Base-by-base conservation (phyloP, 1,140 invertebrate species). In the Zaprionus africanus region DNA sequence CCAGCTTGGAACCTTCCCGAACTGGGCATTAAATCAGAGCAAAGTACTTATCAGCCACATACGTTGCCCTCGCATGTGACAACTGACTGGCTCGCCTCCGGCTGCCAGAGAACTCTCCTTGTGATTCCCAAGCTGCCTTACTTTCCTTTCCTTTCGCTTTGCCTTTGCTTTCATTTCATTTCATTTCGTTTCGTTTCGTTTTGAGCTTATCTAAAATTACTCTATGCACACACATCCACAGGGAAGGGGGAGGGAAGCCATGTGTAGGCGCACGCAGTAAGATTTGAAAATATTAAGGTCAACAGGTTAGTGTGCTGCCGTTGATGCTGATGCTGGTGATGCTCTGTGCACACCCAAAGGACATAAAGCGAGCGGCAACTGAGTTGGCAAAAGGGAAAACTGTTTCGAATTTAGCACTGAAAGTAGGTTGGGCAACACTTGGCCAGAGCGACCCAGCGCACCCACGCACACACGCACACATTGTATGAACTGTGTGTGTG, bases 211-310 rank as follows among this genome's bases (percentile, higher is more conserved):
- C 84, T 84, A 90, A 88, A 88, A 88, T 88, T 88, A 84, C 84
- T 80, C 73, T 66, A 67, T 61, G 68, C 68, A 71, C 68, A 72
- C 13, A 51, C 51, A 67, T 24, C 19, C 17, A 46, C 19, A 43
- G 13, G 34, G 41, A 69, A 51, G 26, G 68, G 68, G 71, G 67
- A 63, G 70, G 67, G 67, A 38, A 58, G 54, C 31, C 70, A 59
- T 66, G 57, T 72, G 61, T 70, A 72, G 61, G 74, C 82, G 77
- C 79, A 34, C 76, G 76, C 76, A 90, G 85, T 79, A 87, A 88
- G 85, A 88, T 88, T 90, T 84, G 81, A 90, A 88, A 88, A 88
- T 88, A 88, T 88, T 88, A 88, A 90, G 85, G 85, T 88, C 85
- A 88, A 88, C 85, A 88, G 85, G 85, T 88, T 88, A 88, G 85